phyloP scores from a whole-genome alignment of 2,797 vertebrate species.

The Notoglanidium macrostoma region DNA sequence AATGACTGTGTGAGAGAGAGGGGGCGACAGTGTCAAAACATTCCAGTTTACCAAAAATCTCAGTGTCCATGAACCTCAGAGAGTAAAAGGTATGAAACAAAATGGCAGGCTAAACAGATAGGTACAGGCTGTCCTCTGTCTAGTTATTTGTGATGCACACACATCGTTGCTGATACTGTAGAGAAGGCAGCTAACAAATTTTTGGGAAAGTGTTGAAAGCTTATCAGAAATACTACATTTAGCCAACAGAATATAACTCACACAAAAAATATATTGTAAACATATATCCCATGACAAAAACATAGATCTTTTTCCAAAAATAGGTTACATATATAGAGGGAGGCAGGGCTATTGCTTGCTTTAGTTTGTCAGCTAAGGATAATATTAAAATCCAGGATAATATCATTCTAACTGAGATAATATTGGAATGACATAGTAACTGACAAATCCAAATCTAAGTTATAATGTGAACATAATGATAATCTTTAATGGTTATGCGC shows the following conservation, averaged over 20 bases:
- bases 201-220: neutral
- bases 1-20: neutral
- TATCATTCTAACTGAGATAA: neutral
- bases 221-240: neutral
- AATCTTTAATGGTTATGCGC: neutral
- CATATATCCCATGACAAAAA: neutral
- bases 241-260: neutral
- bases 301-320: neutral
- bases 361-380: neutral
- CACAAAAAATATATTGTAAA: neutral
- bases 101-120: neutral
- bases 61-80: neutral
- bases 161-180: neutral
- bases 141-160: neutral
- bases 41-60: neutral
- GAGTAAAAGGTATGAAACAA: neutral
- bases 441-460: neutral
- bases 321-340: neutral
- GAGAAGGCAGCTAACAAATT: neutral
- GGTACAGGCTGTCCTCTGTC: neutral
- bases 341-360: neutral
- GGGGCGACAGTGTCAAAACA: neutral
- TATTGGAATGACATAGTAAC: neutral
- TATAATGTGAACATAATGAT: neutral
- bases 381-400: neutral